These are phyloP conservation scores for Oscheius sp. DNA, from an alignment of 2,888 invertebrate genomes.

Conservation along the genomic window DNA sequence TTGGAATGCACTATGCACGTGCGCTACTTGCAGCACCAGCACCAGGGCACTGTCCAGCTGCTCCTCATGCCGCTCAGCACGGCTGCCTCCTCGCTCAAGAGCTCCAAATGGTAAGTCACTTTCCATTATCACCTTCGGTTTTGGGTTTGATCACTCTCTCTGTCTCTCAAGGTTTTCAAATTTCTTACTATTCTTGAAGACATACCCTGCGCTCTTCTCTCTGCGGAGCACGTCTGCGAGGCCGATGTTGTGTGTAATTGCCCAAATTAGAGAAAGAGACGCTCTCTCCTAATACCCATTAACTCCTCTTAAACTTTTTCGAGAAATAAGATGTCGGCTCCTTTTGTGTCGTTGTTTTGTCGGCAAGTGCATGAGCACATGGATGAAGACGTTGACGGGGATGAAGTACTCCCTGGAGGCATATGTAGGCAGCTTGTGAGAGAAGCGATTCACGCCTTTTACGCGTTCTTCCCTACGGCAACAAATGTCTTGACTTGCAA, in stretches of 20 bases:
- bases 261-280: constrained; percentile 16
- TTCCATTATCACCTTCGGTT: not conserved
- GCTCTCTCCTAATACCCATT: constrained; percentile 10
- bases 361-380: constrained; percentile 14
- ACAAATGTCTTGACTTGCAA: constrained; percentile 25
- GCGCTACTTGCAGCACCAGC: constrained; percentile 69
- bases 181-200: constrained; percentile 5
- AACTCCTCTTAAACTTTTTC: not conserved
- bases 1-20: constrained; percentile 60
- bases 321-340: not conserved
- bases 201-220: not conserved
- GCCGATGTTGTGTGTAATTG: constrained; percentile 10
- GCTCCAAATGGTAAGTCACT: constrained; percentile 61
- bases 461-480: constrained; percentile 25
- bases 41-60: constrained; percentile 69
- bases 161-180: not conserved
- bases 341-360: not conserved
- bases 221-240: not conserved
- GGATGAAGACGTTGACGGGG: constrained; percentile 11
- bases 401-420: constrained; percentile 22
- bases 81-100: constrained; percentile 61
- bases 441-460: constrained; percentile 12
- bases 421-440: constrained; percentile 17
- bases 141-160: not conserved
- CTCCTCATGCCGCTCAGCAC: constrained; percentile 68